Conservation (phyloP, 2,113 vertebrate genomes). For the Gopherus flavomarginatus region DNA sequence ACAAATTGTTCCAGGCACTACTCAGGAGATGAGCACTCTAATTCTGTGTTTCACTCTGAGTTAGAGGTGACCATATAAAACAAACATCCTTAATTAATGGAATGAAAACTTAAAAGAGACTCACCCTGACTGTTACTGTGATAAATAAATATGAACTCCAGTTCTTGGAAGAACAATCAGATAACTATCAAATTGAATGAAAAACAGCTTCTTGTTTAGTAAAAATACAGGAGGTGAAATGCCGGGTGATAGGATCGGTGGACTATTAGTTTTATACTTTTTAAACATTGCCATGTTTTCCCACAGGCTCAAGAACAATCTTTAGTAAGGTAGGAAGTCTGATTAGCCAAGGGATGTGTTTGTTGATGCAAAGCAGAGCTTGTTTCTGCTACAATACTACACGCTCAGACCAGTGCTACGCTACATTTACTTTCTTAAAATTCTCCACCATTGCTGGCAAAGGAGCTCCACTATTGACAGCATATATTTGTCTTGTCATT, state of each 20-base stretch:
- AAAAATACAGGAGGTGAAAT: background rate
- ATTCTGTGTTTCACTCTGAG: background rate
- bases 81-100: slow-evolving; percentile 62
- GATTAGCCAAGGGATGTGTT: background rate
- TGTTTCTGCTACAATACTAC: background rate
- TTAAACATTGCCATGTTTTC: background rate
- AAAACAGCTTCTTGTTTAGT: slow-evolving; percentile 34
- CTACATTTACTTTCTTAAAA: background rate
- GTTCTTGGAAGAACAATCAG: slow-evolving; percentile 38
- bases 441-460: background rate
- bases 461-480: background rate
- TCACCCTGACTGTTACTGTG: slow-evolving; percentile 41
- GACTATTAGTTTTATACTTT: background rate
- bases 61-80: slow-evolving; percentile 55
- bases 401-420: background rate
- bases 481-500: background rate
- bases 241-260: background rate
- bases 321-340: background rate
- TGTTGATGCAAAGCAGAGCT: background rate
- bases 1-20: slow-evolving; percentile 8
- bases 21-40: slow-evolving; percentile 45
- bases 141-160: slow-evolving; percentile 68
- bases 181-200: slow-evolving; percentile 6
- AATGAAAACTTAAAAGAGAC: slow-evolving; percentile 57
- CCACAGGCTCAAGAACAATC: background rate